These are phyloP conservation scores for Luperina testacea DNA, from an alignment of 2,888 invertebrate species.

Conservation along the genomic window DNA sequence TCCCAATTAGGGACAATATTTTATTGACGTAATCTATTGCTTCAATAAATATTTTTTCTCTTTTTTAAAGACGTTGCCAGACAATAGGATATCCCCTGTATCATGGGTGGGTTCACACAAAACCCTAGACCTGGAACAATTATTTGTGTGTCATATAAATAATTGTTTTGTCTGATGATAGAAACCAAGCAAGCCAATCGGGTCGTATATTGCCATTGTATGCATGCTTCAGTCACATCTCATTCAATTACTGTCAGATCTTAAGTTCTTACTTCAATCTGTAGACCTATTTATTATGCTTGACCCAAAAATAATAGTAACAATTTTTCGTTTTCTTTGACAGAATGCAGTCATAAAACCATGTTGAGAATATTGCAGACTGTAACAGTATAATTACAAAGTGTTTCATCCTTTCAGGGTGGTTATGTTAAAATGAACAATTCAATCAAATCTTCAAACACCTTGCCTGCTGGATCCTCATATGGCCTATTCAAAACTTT, in stretches of 20 bases:
- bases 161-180: constrained; percentile 31
- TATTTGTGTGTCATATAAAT: constrained; percentile 25
- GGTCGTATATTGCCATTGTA: constrained; percentile 48
- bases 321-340: constrained; percentile 11
- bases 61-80: constrained; percentile 50
- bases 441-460: constrained; percentile 93
- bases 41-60: constrained; percentile 23
- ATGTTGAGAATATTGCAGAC: constrained; percentile 11
- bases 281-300: constrained; percentile 3
- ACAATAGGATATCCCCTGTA: constrained; percentile 30
- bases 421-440: constrained; percentile 92
- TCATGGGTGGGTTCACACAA: constrained; percentile 40
- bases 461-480: constrained; percentile 92
- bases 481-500: constrained; percentile 94
- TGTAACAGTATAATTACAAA: constrained; percentile 5
- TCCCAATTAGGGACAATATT: neutral
- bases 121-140: constrained; percentile 12
- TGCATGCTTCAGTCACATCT: constrained; percentile 37
- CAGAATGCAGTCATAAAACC: constrained; percentile 39
- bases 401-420: constrained; percentile 85
- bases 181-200: constrained; percentile 43
- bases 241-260: constrained; percentile 29
- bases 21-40: neutral
- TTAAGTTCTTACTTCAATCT: constrained; percentile 13
- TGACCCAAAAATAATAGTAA: constrained; percentile 9